Evolutionary conservation across 2,113 vertebrate genomes (phyloP).

Genomic region (Alosa alosa): DNA sequence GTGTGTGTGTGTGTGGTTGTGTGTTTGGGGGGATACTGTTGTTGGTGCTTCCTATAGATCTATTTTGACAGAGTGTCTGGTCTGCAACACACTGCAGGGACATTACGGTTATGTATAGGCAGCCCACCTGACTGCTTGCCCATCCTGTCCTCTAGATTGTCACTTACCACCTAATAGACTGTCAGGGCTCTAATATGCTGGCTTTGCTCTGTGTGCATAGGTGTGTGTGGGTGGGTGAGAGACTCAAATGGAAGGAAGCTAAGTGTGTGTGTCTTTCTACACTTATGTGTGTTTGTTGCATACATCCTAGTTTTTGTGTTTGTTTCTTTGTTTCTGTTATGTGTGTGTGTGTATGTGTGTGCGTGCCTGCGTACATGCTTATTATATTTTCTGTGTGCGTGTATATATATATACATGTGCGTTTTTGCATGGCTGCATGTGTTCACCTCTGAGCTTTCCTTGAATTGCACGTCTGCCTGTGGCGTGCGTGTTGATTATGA

Average conservation of each 20-base stretch:
- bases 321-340: not conserved
- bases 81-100: not conserved
- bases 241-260: not conserved
- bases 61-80: not conserved
- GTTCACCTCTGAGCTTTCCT: not conserved
- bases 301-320: too few species aligned
- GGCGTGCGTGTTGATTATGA: slow-evolving; percentile 20
- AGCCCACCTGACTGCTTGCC: not conserved
- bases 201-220: not conserved
- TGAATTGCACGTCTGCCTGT: not conserved
- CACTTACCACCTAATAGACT: slow-evolving; percentile 56
- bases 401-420: not conserved
- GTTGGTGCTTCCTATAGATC: not conserved
- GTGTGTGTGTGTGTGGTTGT: slow-evolving; percentile 21
- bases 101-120: not conserved
- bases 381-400: not conserved
- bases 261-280: not conserved
- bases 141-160: slow-evolving; percentile 33
- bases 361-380: not conserved
- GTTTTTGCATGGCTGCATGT: not conserved
- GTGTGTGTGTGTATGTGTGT: slow-evolving; percentile 2
- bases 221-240: slow-evolving; percentile 13
- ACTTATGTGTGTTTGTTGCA: not conserved
- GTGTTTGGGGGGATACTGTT: not conserved
- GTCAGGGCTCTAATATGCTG: slow-evolving; percentile 50